Evolutionary conservation across 2,797 vertebrate genomes (phyloP).

Genomic region (Schizopygopsis pylzovi): DNA sequence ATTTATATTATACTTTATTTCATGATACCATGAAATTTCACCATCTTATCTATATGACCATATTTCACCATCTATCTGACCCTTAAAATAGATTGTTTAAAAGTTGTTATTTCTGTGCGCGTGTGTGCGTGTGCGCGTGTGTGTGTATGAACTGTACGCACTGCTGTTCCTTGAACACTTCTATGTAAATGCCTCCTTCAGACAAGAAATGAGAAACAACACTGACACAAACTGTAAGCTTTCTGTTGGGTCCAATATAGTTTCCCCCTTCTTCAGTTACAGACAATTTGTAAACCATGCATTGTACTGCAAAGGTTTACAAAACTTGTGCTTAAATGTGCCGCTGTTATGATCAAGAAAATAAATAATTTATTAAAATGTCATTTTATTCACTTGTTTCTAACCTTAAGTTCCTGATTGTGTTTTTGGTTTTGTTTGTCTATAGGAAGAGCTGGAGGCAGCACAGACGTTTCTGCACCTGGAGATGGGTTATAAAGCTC

Average conservation of each 20-base stretch:
- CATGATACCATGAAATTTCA: too few relatives aligned
- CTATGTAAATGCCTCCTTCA: not conserved
- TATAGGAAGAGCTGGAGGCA: slow-evolving; percentile 86
- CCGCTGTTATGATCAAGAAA: not conserved
- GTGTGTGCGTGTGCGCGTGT: too few relatives aligned
- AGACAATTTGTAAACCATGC: not conserved
- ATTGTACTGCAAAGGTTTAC: not conserved
- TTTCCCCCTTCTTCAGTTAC: not conserved
- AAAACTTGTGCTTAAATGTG: not conserved
- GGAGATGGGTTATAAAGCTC: slow-evolving; percentile 97
- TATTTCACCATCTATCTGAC: not conserved
- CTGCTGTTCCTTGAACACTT: not conserved
- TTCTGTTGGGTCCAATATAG: not conserved
- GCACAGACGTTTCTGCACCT: slow-evolving; percentile 89
- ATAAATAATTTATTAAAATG: not conserved
- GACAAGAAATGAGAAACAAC: not conserved
- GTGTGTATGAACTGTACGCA: too few relatives aligned
- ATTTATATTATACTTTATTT: too few relatives aligned
- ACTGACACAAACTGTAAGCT: not conserved
- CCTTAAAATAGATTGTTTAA: not conserved
- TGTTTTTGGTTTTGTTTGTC: slow-evolving; percentile 34
- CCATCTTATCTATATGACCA: not conserved
- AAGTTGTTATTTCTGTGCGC: too few relatives aligned
- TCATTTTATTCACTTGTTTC: not conserved
- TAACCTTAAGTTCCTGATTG: not conserved